Conservation (phyloP, 2,797 vertebrate genomes). For the Anguilla marmorata region DNA sequence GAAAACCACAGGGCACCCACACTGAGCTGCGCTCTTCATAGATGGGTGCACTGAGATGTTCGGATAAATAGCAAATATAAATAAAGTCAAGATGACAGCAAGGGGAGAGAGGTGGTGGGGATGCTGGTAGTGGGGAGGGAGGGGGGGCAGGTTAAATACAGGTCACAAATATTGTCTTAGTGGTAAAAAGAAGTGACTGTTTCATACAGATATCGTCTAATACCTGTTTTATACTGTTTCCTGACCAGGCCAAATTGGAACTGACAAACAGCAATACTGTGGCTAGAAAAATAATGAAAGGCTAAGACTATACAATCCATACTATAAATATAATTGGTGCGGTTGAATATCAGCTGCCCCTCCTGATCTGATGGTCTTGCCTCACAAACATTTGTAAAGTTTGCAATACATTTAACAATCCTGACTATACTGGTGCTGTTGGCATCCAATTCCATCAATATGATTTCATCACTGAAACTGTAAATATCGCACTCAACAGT, state of each 20-base stretch:
- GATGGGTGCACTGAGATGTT: background rate
- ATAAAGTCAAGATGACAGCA: background rate
- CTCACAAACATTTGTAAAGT: background rate
- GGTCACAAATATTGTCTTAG: too few species aligned
- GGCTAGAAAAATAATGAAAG: background rate
- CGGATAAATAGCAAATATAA: background rate
- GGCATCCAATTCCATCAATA: background rate
- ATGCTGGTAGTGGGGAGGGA: background rate
- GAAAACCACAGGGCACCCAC: background rate
- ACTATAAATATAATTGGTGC: background rate
- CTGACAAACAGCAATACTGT: background rate
- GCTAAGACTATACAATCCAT: background rate
- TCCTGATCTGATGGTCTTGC: background rate
- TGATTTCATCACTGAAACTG: background rate
- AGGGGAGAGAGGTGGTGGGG: background rate
- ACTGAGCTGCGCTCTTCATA: background rate
- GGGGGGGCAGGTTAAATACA: too few species aligned
- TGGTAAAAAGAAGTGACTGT: too few species aligned
- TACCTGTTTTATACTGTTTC: too few species aligned
- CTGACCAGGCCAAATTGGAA: too few species aligned
- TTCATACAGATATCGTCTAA: too few species aligned
- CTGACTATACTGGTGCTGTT: background rate
- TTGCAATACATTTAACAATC: background rate
- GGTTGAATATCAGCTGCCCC: background rate
- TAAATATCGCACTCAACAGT: background rate